Percentiles rank a stretch among this genome's conserved stretches.
phyloP scores from a whole-genome alignment of 1,140 invertebrate species.

The Eueides isabella region DNA sequence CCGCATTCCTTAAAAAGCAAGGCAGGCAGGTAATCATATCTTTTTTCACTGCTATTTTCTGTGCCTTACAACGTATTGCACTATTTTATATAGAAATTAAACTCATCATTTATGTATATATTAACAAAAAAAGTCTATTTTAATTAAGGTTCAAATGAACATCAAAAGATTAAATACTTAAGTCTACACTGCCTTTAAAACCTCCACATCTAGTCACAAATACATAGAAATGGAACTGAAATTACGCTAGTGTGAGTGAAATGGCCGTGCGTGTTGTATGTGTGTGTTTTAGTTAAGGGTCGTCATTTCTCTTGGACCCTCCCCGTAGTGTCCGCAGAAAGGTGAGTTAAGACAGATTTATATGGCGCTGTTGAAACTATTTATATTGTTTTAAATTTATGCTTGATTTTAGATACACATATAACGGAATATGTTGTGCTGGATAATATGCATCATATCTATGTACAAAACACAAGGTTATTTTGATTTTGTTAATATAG shows the following conservation, averaged over 20 bases:
- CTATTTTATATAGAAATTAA: neutral
- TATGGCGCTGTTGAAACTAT: slow-evolving; percentile 52
- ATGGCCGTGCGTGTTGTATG: slow-evolving; percentile 67
- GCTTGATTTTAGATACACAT: neutral
- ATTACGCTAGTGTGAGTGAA: slow-evolving; percentile 54
- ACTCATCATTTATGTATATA: neutral
- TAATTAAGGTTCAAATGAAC: neutral
- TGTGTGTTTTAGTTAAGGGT: slow-evolving; percentile 82
- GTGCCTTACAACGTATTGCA: no score
- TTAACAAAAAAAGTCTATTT: neutral
- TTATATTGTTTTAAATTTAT: slow-evolving; percentile 9
- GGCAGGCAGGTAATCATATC: no score
- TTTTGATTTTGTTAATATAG: no score
- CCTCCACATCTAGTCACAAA: slow-evolving; percentile 38
- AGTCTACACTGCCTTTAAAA: slow-evolving; percentile 27
- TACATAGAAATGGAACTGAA: slow-evolving; percentile 48
- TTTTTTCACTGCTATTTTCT: no score
- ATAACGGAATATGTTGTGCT: no score
- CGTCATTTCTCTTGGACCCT: slow-evolving; percentile 82
- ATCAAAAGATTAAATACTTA: neutral
- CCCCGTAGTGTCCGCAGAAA: slow-evolving; percentile 81
- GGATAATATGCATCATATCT: no score
- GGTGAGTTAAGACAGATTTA: slow-evolving; percentile 75
- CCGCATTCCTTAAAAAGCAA: no score
- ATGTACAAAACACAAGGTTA: no score